A percentile compares a stretch with the other conserved stretches of the same genome.
Conservation (phyloP, 2,888 invertebrate genomes). For the Acanthosepion lycidas region DNA sequence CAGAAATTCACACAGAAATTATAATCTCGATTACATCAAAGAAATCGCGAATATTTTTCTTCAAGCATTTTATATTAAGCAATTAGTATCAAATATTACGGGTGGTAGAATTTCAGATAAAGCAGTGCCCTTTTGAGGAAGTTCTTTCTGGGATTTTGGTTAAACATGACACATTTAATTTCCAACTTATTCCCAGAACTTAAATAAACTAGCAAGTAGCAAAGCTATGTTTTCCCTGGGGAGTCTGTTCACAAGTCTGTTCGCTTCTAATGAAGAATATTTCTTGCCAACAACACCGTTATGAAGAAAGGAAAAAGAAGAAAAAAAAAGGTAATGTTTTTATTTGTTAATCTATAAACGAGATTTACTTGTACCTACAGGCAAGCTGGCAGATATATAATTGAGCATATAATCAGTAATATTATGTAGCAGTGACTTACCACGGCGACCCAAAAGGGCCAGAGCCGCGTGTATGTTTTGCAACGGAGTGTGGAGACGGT, state of each 20-base stretch:
- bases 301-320: not conserved
- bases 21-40: not conserved
- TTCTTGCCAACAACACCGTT: not conserved
- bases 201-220: not conserved
- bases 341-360: not conserved
- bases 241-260: not conserved
- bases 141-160: not conserved
- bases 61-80: not conserved
- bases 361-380: not conserved
- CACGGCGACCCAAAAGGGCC: too few species aligned
- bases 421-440: too few species aligned
- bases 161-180: not conserved
- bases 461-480: too few species aligned
- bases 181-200: not conserved
- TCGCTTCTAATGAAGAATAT: not conserved
- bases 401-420: too few species aligned
- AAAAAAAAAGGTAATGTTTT: not conserved
- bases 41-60: not conserved
- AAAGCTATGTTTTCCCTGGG: not conserved
- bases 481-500: too few species aligned
- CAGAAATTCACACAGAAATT: too few species aligned
- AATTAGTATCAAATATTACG: not conserved
- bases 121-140: not conserved
- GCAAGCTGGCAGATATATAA: not conserved
- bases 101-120: not conserved